phyloP scores from a whole-genome alignment of 2,888 invertebrate genomes.

The Diadegma fenestrale region DNA sequence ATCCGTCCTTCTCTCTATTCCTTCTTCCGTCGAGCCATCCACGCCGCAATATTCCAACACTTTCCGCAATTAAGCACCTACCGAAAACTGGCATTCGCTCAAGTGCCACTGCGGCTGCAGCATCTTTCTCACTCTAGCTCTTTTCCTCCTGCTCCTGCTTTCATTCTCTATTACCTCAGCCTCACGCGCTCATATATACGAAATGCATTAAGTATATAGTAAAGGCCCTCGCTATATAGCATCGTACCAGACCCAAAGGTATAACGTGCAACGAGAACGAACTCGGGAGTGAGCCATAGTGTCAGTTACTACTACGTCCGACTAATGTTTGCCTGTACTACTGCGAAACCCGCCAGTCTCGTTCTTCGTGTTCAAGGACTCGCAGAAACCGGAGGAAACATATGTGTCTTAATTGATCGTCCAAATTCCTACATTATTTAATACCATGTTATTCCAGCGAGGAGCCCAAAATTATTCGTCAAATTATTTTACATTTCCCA shows the following conservation, averaged over 20 bases:
- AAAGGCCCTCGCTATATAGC: constrained; percentile 29
- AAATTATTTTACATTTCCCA: not conserved
- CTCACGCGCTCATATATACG: constrained; percentile 32
- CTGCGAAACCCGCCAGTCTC: constrained; percentile 17
- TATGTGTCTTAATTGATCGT: constrained; percentile 38
- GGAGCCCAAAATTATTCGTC: not conserved
- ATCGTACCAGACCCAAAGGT: not conserved
- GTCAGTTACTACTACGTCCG: constrained; percentile 46
- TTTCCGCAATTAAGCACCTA: constrained; percentile 69
- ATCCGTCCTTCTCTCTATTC: constrained; percentile 11
- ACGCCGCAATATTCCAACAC: constrained; percentile 68
- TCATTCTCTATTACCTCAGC: not conserved
- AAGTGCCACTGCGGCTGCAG: constrained; percentile 57
- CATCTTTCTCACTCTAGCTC: constrained; percentile 45
- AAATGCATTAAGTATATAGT: constrained; percentile 62
- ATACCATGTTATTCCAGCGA: constrained; percentile 11
- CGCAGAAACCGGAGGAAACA: not conserved
- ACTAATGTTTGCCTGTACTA: constrained; percentile 54
- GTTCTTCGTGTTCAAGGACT: not conserved
- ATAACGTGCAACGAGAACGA: constrained; percentile 1
- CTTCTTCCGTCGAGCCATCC: constrained; percentile 36
- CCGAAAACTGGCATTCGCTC: constrained; percentile 69
- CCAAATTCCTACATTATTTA: not conserved
- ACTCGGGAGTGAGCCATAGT: constrained; percentile 19
- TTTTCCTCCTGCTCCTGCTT: constrained; percentile 29